Evolutionary conservation across 2,888 invertebrate genomes (phyloP).

Genomic region (Melinaea menophilus): DNA sequence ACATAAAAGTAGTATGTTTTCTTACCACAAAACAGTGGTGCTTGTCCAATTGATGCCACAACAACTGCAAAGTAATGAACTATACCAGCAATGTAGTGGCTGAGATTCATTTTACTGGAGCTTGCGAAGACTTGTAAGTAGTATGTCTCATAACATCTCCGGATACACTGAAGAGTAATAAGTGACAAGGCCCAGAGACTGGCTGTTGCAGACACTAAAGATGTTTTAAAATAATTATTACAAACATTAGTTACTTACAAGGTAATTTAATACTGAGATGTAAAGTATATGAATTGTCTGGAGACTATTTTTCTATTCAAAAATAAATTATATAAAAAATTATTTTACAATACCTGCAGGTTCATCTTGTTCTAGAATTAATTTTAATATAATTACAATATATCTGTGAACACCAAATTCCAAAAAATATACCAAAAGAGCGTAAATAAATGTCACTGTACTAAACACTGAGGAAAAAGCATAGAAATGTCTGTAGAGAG

Average conservation of each 20-base stretch:
- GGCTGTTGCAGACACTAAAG: constrained; percentile 78
- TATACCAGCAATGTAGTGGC: constrained; percentile 87
- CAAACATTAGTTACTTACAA: too few relatives aligned
- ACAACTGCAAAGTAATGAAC: constrained; percentile 86
- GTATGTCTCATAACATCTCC: constrained; percentile 89
- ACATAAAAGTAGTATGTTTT: not conserved
- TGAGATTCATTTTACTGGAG: constrained; percentile 85
- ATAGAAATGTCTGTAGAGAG: constrained; percentile 90
- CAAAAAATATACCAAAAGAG: constrained; percentile 71
- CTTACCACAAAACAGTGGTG: constrained; percentile 81
- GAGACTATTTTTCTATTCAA: too few relatives aligned
- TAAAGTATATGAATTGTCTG: too few relatives aligned
- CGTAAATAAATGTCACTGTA: constrained; percentile 63
- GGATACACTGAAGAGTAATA: constrained; percentile 82
- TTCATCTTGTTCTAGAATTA: constrained; percentile 60
- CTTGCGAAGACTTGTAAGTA: constrained; percentile 88
- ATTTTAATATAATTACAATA: constrained; percentile 68
- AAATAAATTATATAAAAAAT: not conserved
- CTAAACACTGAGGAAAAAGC: constrained; percentile 81
- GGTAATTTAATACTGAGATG: too few relatives aligned
- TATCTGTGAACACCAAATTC: constrained; percentile 67
- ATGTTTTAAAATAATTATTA: constrained; percentile 15
- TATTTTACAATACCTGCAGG: constrained; percentile 67
- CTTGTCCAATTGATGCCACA: constrained; percentile 82
- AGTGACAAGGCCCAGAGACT: constrained; percentile 80